phyloP scores from a whole-genome alignment of 2,113 vertebrate species.

The Myiopsitta monachus region DNA sequence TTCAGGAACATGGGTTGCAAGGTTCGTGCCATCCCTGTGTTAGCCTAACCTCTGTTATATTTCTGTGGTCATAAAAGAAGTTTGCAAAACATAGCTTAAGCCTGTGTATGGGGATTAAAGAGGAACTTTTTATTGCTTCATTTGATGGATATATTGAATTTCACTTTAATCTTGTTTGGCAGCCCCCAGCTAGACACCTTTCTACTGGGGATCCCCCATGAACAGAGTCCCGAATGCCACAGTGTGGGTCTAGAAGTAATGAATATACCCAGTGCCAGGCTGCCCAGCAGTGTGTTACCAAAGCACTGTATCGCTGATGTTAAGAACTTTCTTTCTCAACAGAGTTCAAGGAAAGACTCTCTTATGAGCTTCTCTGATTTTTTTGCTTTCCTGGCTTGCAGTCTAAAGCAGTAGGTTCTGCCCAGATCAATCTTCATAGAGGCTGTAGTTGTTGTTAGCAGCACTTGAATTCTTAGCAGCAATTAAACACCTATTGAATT shows the following conservation, averaged over 20 bases:
- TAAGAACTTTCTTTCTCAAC: background rate
- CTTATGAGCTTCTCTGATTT: background rate
- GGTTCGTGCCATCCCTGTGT: background rate
- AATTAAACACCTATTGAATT: background rate
- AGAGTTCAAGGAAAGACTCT: background rate
- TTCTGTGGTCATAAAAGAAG: background rate
- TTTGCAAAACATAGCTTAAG: background rate
- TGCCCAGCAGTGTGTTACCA: background rate
- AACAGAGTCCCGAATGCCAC: fast-evolving
- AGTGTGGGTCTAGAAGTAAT: background rate
- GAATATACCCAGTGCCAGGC: background rate
- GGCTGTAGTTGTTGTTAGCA: background rate
- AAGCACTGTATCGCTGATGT: fast-evolving
- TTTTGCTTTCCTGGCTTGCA: background rate
- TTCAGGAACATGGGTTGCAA: background rate
- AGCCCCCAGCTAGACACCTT: background rate
- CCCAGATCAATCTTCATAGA: background rate
- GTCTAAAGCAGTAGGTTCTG: background rate
- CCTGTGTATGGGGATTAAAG: background rate
- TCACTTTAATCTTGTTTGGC: background rate
- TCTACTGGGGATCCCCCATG: background rate
- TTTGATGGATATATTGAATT: background rate
- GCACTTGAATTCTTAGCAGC: background rate
- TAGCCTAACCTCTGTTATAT: background rate
- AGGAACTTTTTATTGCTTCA: background rate